Percentiles rank a stretch among this genome's conserved stretches.
These are phyloP conservation scores for Linnaemya tessellans DNA, from an alignment of 2,888 invertebrate genomes.

Conservation along the genomic window DNA sequence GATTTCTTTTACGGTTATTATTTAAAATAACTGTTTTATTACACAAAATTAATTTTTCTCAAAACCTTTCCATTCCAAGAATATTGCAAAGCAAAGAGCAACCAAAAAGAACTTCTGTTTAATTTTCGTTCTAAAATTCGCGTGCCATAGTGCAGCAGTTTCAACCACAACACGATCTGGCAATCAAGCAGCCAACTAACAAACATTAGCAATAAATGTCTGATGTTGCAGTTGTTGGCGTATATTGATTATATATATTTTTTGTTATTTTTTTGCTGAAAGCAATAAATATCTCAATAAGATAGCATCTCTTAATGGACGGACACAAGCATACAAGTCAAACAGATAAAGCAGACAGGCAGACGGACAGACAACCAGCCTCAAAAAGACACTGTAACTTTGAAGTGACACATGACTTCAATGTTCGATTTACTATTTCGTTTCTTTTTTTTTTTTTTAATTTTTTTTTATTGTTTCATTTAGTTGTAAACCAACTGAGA, in stretches of 20 bases:
- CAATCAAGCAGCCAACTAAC: conserved; percentile 44
- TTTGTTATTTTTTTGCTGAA: conserved; percentile 53
- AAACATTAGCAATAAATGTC: conserved; percentile 59
- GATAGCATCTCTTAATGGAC: conserved; percentile 69
- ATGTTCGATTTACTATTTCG: conserved; percentile 36
- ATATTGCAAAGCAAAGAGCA: neutral
- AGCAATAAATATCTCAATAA: conserved; percentile 73
- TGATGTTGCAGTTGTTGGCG: conserved; percentile 53
- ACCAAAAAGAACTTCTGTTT: neutral
- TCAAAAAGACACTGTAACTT: conserved; percentile 62
- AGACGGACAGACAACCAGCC: conserved; percentile 56
- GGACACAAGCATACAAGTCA: conserved; percentile 34
- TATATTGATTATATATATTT: conserved; percentile 54
- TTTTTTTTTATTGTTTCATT: conserved; percentile 7
- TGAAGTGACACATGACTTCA: conserved; percentile 69
- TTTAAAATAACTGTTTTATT: too few species aligned
- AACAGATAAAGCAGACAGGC: conserved; percentile 44
- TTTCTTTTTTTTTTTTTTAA: conserved; percentile 4
- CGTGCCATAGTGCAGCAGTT: conserved; percentile 25
- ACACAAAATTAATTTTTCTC: neutral
- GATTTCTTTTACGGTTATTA: too few species aligned
- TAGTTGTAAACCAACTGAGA: conserved; percentile 33
- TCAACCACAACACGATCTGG: conserved; percentile 37
- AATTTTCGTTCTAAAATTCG: too few species aligned
- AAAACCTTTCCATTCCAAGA: neutral